phyloP scores from a whole-genome alignment of 1,140 invertebrate species.

The Drosophila trapezifrons region DNA sequence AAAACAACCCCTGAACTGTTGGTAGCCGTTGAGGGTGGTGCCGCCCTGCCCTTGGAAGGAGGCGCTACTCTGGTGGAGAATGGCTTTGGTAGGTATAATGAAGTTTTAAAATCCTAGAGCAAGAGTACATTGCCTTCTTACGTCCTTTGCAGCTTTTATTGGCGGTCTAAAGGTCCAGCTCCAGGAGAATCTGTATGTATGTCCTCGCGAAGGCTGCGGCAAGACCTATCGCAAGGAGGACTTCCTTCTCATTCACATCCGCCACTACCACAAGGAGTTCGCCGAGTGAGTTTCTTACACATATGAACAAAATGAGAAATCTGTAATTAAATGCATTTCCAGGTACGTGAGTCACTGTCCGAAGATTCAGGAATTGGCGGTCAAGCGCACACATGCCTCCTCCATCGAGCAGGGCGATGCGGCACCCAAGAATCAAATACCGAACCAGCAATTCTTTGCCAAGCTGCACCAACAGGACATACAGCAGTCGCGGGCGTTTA shows the following conservation, averaged over 20 bases:
- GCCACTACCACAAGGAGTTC: slow-evolving; percentile 94
- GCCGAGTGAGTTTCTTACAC: slow-evolving; percentile 84
- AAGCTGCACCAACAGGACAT: slow-evolving; percentile 81
- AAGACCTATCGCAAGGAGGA: slow-evolving; percentile 96
- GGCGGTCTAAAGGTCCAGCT: slow-evolving; percentile 89
- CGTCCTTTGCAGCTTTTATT: slow-evolving; percentile 85
- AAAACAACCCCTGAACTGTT: slow-evolving; percentile 15
- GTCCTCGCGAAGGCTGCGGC: slow-evolving; percentile 91
- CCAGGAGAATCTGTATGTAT: slow-evolving; percentile 90
- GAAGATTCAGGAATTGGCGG: slow-evolving; percentile 93
- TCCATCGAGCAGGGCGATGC: slow-evolving; percentile 85
- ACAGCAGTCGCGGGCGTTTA: slow-evolving; percentile 64
- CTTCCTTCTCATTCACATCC: slow-evolving; percentile 94
- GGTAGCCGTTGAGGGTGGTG: slow-evolving; percentile 11
- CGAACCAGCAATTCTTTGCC: slow-evolving; percentile 83
- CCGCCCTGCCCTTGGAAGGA: neutral
- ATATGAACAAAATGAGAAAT: neutral
- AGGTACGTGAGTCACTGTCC: slow-evolving; percentile 90
- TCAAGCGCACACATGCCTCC: slow-evolving; percentile 89
- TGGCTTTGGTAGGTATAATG: slow-evolving; percentile 48
- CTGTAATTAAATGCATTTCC: neutral
- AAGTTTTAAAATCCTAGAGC: neutral
- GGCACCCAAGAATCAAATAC: slow-evolving; percentile 85
- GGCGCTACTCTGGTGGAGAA: slow-evolving; percentile 39
- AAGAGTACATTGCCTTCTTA: too few species aligned